Evolutionary conservation across 2,113 vertebrate genomes (phyloP).

Genomic region (Talpa occidentalis): DNA sequence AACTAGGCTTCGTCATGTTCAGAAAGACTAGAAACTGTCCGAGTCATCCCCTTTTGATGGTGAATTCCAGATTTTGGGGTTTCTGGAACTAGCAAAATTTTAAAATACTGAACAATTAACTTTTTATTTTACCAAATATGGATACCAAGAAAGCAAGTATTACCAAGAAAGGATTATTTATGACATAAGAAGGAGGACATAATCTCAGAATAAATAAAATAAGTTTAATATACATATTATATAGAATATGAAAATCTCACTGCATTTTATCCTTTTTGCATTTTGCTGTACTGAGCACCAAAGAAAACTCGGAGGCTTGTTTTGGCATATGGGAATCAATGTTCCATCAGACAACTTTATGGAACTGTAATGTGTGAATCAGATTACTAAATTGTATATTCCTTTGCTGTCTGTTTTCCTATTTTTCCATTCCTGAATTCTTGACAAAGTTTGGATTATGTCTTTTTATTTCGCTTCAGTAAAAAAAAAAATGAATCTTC

Average conservation of each 20-base stretch:
- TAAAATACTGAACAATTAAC: not conserved
- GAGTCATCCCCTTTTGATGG: not conserved
- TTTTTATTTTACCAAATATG: slow-evolving; percentile 38
- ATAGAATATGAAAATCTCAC: not conserved
- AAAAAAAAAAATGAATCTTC: not conserved
- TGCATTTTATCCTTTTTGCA: not conserved
- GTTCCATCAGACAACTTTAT: not conserved
- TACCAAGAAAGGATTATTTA: not conserved
- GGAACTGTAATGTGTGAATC: not conserved
- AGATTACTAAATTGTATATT: not conserved
- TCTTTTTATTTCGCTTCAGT: not conserved
- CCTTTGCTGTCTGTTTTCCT: not conserved
- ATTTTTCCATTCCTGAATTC: not conserved
- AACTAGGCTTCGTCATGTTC: not conserved
- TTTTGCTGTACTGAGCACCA: not conserved
- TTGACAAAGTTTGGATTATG: not conserved
- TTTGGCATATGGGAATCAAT: not conserved
- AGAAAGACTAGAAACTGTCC: not conserved
- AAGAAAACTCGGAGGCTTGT: not conserved
- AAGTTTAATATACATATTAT: not conserved
- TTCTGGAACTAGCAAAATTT: not conserved
- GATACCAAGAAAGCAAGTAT: not conserved
- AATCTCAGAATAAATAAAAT: slow-evolving; percentile 10
- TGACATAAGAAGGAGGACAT: not conserved
- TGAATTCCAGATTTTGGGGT: not conserved